These are phyloP conservation scores for Brachystomella parvula DNA, from an alignment of 1,140 invertebrate species.

Conservation along the genomic window DNA sequence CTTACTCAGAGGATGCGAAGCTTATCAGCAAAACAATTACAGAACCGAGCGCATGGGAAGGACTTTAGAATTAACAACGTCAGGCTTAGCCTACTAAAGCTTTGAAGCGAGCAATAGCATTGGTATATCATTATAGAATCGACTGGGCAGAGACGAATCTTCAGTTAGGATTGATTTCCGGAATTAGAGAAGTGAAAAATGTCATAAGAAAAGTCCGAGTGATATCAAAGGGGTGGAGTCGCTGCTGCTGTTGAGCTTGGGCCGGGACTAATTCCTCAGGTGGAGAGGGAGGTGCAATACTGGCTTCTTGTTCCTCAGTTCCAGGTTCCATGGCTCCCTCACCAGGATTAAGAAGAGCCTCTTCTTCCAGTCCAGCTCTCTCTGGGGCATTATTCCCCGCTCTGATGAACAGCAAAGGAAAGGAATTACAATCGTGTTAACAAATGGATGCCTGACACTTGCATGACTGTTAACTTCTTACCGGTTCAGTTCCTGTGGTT, in stretches of 20 bases:
- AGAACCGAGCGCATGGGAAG: too few species aligned
- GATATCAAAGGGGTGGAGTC: conserved; percentile 15
- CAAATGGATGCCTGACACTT: too few species aligned
- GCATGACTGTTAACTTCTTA: too few species aligned
- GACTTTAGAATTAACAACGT: too few species aligned
- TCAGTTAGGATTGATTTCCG: conserved; percentile 26
- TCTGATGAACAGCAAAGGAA: too few species aligned
- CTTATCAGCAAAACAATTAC: too few species aligned
- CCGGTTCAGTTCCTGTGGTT: too few species aligned
- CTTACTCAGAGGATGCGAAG: too few species aligned
- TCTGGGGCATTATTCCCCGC: too few species aligned
- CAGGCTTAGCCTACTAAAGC: not conserved
- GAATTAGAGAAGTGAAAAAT: conserved; percentile 36
- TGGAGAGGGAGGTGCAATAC: not conserved
- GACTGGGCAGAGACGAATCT: too few species aligned
- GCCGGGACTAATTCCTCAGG: conserved; percentile 6
- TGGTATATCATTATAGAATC: not conserved
- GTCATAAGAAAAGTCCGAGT: conserved; percentile 35
- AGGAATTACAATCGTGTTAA: too few species aligned
- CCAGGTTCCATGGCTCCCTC: not conserved
- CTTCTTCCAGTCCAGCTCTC: not conserved
- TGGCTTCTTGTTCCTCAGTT: not conserved
- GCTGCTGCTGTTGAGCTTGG: not conserved
- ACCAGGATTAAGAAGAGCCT: not conserved
- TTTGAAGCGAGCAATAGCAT: not conserved